Percentiles rank a stretch among this genome's conserved stretches.
Conservation (phyloP, 2,797 vertebrate species). For the Silurus lanzhouensis region DNA sequence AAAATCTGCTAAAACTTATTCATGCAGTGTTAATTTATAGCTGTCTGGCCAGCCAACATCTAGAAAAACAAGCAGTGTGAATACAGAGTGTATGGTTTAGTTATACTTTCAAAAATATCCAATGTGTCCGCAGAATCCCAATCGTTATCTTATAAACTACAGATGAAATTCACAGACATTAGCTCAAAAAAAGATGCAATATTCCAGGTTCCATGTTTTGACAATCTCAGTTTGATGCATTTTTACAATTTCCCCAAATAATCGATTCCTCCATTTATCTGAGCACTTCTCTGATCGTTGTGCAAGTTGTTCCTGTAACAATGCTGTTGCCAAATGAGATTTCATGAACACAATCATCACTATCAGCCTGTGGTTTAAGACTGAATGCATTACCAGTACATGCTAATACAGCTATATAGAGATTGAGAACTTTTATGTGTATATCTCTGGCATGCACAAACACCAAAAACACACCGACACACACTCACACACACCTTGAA, state of each 20-base stretch:
- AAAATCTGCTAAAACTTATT: neutral
- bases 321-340: neutral
- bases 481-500: neutral
- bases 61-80: neutral
- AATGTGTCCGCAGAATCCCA: neutral
- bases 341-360: neutral
- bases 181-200: neutral
- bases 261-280: neutral
- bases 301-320: neutral
- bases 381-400: too few relatives aligned
- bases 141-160: neutral
- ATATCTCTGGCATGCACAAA: neutral
- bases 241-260: neutral
- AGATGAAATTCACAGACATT: neutral
- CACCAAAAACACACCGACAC: neutral
- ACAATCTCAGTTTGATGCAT: neutral
- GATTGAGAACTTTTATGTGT: neutral
- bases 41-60: neutral
- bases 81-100: too few relatives aligned
- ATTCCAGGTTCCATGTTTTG: neutral
- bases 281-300: neutral
- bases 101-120: neutral
- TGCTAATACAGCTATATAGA: neutral
- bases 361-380: neutral
- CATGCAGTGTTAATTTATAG: neutral